These are phyloP conservation scores for Acanthurus lineatus DNA, from an alignment of 2,797 vertebrate species.

Conservation along the genomic window DNA sequence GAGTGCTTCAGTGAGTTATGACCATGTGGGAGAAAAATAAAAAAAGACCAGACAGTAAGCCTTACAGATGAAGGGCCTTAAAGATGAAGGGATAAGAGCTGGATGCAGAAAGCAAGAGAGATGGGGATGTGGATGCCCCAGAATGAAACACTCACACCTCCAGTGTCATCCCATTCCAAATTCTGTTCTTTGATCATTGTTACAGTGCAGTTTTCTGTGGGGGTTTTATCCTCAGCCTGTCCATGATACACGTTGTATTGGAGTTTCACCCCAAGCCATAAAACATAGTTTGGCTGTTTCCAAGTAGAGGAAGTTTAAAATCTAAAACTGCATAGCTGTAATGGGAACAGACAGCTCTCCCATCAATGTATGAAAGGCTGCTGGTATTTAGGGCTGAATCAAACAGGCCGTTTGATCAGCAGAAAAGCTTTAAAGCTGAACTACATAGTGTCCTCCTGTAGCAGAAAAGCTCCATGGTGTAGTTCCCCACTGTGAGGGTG, in stretches of 20 bases:
- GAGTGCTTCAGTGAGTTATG: constrained; percentile 68
- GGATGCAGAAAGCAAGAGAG: constrained; percentile 25
- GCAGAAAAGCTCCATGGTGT: constrained; percentile 30
- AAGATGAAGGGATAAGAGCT: constrained; percentile 27
- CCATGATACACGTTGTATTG: not conserved
- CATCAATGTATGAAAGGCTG: constrained; percentile 47
- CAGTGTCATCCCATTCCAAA: constrained; percentile 12
- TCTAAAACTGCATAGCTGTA: constrained; percentile 49
- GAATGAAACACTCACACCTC: constrained; percentile 42
- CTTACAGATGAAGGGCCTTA: not conserved
- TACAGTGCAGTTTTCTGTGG: constrained; percentile 43
- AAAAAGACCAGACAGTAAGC: constrained; percentile 31
- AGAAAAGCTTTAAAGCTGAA: constrained; percentile 69
- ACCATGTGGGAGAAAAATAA: constrained; percentile 48
- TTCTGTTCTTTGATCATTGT: constrained; percentile 39
- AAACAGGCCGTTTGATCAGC: constrained; percentile 69
- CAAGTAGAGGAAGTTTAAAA: constrained; percentile 40
- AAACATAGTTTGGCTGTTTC: constrained; percentile 32
- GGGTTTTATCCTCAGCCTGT: constrained; percentile 44
- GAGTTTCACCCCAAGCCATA: constrained; percentile 27
- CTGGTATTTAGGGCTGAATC: constrained; percentile 41
- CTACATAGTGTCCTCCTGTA: constrained; percentile 40
- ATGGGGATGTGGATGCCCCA: not conserved
- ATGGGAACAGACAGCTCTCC: constrained; percentile 42
- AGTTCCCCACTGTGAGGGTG: constrained; percentile 18